A percentile compares a stretch with the other conserved stretches of the same genome.
Conservation (phyloP, 2,113 vertebrate species). For the Mus musculus region DNA sequence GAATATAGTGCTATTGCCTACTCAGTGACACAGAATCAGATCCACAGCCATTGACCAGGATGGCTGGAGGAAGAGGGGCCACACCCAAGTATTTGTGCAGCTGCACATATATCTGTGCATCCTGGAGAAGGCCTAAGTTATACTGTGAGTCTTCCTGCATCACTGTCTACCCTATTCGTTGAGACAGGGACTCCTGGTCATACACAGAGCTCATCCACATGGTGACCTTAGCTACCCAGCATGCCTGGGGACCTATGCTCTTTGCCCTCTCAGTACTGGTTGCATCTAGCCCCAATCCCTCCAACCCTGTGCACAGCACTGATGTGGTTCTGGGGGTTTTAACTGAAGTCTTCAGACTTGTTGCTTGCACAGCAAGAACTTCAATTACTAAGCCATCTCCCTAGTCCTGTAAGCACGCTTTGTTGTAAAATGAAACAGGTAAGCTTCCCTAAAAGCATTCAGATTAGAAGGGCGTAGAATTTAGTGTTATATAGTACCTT, state of each 20-base stretch:
- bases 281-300: too few relatives aligned
- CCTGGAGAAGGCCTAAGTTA: background rate
- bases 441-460: background rate
- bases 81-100: too few relatives aligned
- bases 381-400: too few relatives aligned
- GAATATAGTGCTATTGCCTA: background rate
- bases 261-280: background rate
- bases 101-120: background rate
- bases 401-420: background rate
- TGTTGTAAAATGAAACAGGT: background rate
- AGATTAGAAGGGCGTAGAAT: background rate
- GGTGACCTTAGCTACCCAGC: too few relatives aligned
- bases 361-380: background rate
- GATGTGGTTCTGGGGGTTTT: too few relatives aligned
- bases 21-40: conserved; percentile 9
- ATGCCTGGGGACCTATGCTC: fast-evolving
- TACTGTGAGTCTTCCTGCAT: background rate
- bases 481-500: background rate
- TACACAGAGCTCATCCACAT: background rate
- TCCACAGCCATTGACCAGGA: background rate
- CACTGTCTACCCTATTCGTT: background rate
- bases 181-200: background rate
- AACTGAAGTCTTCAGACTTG: background rate
- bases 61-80: background rate
- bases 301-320: too few relatives aligned